phyloP scores from a whole-genome alignment of 2,888 invertebrate species.

The Pinctada fucata region DNA sequence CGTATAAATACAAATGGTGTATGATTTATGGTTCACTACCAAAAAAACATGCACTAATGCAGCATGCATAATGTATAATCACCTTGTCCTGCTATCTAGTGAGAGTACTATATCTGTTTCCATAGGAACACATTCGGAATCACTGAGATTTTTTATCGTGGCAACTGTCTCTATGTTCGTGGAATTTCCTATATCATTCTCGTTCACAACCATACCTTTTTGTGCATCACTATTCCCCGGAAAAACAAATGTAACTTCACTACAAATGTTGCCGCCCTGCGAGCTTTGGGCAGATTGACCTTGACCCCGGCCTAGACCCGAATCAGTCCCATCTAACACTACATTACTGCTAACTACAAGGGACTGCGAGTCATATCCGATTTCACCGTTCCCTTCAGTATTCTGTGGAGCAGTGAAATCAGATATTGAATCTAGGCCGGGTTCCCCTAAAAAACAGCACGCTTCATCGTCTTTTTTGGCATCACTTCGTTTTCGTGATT shows the following conservation, averaged over 20 bases:
- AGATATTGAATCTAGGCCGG: conserved; percentile 26
- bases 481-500: not conserved
- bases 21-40: too few species aligned
- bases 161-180: not conserved
- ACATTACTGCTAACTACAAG: conserved; percentile 2
- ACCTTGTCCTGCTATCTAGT: conserved; percentile 23
- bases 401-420: not conserved
- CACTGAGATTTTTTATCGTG: conserved; percentile 1
- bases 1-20: too few species aligned
- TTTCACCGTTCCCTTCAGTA: not conserved
- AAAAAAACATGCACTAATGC: too few species aligned
- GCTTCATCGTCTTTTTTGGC: conserved; percentile 16
- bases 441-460: conserved; percentile 32
- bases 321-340: not conserved
- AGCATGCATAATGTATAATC: not conserved
- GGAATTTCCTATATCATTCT: not conserved
- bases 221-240: conserved; percentile 9
- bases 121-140: conserved; percentile 23
- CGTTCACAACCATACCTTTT: not conserved
- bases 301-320: conserved; percentile 18
- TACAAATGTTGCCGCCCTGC: not conserved
- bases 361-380: conserved; percentile 19
- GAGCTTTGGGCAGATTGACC: not conserved
- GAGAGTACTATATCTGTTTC: conserved; percentile 8
- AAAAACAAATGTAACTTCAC: not conserved